Conservation (phyloP, 2,113 vertebrate species). For the Psittacus erithacus region DNA sequence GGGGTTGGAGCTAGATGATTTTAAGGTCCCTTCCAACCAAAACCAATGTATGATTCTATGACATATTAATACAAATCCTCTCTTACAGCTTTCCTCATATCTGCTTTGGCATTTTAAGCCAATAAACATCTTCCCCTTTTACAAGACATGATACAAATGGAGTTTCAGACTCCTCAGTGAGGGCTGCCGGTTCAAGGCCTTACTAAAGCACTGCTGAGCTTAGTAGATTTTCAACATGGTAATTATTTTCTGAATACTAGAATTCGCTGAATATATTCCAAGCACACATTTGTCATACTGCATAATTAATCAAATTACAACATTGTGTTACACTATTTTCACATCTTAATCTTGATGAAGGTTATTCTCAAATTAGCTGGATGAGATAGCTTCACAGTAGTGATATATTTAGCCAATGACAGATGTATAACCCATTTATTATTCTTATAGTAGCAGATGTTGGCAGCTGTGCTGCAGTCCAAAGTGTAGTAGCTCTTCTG, state of each 20-base stretch:
- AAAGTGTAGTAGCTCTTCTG: background rate
- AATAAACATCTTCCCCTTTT: background rate
- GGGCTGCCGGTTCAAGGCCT: background rate
- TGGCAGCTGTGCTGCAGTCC: background rate
- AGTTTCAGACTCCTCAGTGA: background rate
- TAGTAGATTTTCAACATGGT: constrained; percentile 24
- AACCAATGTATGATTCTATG: background rate
- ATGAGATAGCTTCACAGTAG: background rate
- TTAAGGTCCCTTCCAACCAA: background rate
- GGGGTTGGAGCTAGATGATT: background rate
- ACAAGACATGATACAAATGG: background rate
- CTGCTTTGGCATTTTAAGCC: background rate
- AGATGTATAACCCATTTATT: constrained; percentile 4
- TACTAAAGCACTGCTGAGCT: constrained; percentile 34
- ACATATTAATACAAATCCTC: background rate
- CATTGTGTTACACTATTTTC: constrained; percentile 51
- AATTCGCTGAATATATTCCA: constrained; percentile 49
- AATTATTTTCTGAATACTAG: constrained; percentile 48
- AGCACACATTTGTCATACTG: constrained; percentile 30
- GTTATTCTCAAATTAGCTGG: constrained; percentile 34
- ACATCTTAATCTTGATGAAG: constrained; percentile 38
- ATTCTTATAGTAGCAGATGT: background rate
- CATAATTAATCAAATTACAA: constrained; percentile 56
- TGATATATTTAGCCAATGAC: background rate
- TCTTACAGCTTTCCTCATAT: background rate